A percentile compares a stretch with the other conserved stretches of the same genome.
Conservation (phyloP, 2,888 invertebrate species). For the Tupiocoris notatus region DNA sequence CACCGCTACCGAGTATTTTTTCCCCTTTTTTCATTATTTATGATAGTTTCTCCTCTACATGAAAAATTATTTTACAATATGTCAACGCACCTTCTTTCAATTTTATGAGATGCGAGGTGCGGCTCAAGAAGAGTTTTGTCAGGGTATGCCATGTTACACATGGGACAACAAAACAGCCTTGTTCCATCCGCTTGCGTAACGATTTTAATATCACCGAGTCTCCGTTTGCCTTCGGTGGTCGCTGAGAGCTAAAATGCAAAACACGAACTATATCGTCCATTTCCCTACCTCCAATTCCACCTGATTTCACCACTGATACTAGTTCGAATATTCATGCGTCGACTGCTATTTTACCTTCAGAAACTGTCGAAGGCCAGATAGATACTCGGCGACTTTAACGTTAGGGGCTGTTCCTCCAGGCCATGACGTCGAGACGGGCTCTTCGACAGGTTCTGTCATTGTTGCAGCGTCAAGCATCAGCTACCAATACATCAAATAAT, state of each 20-base stretch:
- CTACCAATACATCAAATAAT: background rate
- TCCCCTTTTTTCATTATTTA: too few species aligned
- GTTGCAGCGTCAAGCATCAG: slow-evolving; percentile 50
- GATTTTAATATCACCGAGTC: slow-evolving; percentile 51
- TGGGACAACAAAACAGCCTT: slow-evolving; percentile 56
- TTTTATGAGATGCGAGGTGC: slow-evolving; percentile 53
- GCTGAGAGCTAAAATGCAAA: slow-evolving; percentile 47
- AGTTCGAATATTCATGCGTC: too few species aligned
- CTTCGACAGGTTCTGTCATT: slow-evolving; percentile 52
- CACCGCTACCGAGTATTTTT: too few species aligned
- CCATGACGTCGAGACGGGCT: slow-evolving; percentile 42
- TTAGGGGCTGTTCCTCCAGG: slow-evolving; percentile 42
- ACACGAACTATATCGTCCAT: too few species aligned
- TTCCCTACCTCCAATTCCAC: too few species aligned
- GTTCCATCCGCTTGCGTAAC: slow-evolving; percentile 54
- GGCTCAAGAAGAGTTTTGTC: slow-evolving; percentile 56
- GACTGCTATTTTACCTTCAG: slow-evolving; percentile 49
- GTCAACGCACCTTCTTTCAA: slow-evolving; percentile 50
- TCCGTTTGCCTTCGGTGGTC: slow-evolving; percentile 49
- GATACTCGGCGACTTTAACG: slow-evolving; percentile 51
- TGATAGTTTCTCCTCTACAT: too few species aligned
- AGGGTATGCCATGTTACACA: slow-evolving; percentile 56
- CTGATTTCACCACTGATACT: too few species aligned
- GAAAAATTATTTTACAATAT: too few species aligned
- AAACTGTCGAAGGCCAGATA: slow-evolving; percentile 51